phyloP scores from a whole-genome alignment of 2,113 vertebrate species.

The Gadus chalcogrammus region DNA sequence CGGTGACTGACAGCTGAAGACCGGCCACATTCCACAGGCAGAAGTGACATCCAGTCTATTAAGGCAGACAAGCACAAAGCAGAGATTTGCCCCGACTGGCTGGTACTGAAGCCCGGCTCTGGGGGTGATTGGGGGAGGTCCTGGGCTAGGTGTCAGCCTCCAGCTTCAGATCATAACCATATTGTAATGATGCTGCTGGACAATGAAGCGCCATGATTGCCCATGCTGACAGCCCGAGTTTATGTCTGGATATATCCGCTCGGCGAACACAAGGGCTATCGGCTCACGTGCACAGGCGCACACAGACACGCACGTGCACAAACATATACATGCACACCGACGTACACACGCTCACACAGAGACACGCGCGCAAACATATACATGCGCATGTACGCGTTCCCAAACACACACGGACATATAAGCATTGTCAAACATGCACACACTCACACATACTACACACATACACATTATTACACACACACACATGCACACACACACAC shows the following conservation, averaged over 20 bases:
- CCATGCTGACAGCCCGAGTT: conserved; percentile 81
- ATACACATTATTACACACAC: no score
- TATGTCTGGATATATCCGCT: conserved; percentile 71
- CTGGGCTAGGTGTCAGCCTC: conserved; percentile 95
- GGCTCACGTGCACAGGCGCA: conserved; percentile 22
- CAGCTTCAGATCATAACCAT: conserved; percentile 98
- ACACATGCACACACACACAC: no score
- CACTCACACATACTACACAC: no score
- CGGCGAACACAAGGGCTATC: conserved; percentile 38
- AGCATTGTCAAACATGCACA: no score
- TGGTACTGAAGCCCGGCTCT: conserved; percentile 91
- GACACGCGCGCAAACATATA: no score
- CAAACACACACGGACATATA: no score
- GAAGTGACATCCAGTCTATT: conserved; percentile 99
- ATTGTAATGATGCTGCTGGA: conserved; percentile 98
- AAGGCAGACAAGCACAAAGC: conserved; percentile 99
- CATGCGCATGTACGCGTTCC: no score
- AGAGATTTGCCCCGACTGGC: conserved; percentile 98
- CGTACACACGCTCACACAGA: no score
- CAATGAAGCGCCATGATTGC: conserved; percentile 96
- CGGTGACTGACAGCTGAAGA: conserved; percentile 99
- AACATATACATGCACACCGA: no score
- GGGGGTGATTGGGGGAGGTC: conserved; percentile 97
- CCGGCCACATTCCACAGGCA: conserved; percentile 94
- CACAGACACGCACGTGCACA: no score